phyloP scores from a whole-genome alignment of 2,888 invertebrate species.

The Drosophila mayaguana region DNA sequence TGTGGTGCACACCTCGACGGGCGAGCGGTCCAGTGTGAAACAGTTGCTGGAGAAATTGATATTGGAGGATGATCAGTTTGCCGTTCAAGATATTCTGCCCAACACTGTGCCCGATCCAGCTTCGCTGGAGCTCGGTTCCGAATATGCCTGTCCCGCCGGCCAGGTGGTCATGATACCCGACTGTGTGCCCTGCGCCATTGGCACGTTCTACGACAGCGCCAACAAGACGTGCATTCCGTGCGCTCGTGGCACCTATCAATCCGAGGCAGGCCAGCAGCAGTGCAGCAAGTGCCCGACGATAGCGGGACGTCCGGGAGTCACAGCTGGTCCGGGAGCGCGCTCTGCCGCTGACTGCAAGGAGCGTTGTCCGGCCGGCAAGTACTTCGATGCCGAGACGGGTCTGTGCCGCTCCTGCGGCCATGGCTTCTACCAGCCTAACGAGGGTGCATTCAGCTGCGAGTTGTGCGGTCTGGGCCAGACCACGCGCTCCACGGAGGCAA shows the following conservation, averaged over 20 bases:
- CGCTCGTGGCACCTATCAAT: conserved; percentile 96
- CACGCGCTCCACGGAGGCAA: conserved; percentile 95
- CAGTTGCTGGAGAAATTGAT: conserved; percentile 94
- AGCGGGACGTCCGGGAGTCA: conserved; percentile 95
- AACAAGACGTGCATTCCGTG: conserved; percentile 93
- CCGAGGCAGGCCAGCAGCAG: conserved; percentile 94
- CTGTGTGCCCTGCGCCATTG: conserved; percentile 97
- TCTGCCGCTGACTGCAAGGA: conserved; percentile 96
- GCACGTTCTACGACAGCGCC: conserved; percentile 92
- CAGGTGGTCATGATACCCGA: conserved; percentile 97
- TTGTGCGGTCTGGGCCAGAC: conserved; percentile 96
- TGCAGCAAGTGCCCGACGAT: conserved; percentile 96
- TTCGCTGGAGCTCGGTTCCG: conserved; percentile 93
- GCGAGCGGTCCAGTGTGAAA: conserved; percentile 94
- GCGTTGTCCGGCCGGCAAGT: conserved; percentile 97
- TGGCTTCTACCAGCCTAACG: conserved; percentile 96
- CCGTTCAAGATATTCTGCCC: conserved; percentile 95
- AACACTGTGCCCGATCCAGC: conserved; percentile 98
- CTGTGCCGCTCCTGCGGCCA: conserved; percentile 96
- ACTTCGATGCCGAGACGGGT: conserved; percentile 94
- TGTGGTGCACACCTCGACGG: conserved; percentile 93
- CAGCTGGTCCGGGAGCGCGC: conserved; percentile 93
- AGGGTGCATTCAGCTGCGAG: conserved; percentile 95
- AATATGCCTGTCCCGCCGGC: conserved; percentile 96
- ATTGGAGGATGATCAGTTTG: conserved; percentile 96